phyloP scores from a whole-genome alignment of 1,140 invertebrate genomes.

The Temnothorax curvispinosus region DNA sequence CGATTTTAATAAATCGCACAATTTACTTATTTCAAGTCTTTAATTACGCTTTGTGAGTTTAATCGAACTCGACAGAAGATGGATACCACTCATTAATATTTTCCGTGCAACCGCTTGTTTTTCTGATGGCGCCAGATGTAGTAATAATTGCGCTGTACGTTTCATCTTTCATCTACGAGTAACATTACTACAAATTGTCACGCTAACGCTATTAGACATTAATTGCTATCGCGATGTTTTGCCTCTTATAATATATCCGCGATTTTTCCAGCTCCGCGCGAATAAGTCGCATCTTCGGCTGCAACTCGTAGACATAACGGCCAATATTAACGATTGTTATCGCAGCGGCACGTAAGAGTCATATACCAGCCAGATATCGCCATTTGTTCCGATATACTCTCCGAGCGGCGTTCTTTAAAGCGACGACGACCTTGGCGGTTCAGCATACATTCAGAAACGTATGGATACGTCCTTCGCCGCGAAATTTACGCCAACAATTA shows the following conservation, averaged over 20 bases:
- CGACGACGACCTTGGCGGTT: constrained; percentile 58
- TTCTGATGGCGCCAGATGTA: not conserved
- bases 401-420: constrained; percentile 28
- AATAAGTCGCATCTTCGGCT: not conserved
- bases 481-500: constrained; percentile 80
- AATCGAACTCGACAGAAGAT: not conserved
- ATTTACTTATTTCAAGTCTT: not conserved
- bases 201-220: not conserved
- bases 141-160: not conserved
- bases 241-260: not conserved
- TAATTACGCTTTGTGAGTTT: constrained; percentile 49
- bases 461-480: constrained; percentile 74
- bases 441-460: constrained; percentile 46
- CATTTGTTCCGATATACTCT: not conserved
- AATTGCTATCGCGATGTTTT: not conserved
- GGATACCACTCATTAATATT: constrained; percentile 28
- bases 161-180: not conserved
- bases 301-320: not conserved
- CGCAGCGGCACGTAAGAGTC: not conserved
- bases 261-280: not conserved
- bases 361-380: not conserved
- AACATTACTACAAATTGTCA: not conserved
- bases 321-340: not conserved
- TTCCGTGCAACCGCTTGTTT: not conserved
- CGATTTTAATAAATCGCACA: constrained; percentile 17